A percentile compares a stretch with the other conserved stretches of the same genome.
Conservation (phyloP, 2,888 invertebrate genomes). For the Protophormia terraenovae region DNA sequence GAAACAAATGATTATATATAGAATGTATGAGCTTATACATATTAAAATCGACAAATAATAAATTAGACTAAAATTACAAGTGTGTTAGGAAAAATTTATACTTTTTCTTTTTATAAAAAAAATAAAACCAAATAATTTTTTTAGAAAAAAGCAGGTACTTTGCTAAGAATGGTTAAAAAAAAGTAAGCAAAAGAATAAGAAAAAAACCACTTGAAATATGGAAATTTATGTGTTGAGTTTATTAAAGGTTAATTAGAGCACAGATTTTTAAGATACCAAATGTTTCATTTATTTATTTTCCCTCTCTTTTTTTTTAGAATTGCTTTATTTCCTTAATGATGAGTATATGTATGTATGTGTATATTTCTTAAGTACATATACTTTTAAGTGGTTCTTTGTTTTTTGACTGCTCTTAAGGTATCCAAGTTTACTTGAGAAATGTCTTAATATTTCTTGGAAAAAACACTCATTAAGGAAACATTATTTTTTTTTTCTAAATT, state of each 20-base stretch:
- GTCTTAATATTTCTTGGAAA: background rate
- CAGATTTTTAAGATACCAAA: slow-evolving; percentile 42
- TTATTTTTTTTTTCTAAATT: background rate
- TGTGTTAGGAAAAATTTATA: background rate
- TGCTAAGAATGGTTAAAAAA: too few relatives aligned
- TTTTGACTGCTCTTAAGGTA: background rate
- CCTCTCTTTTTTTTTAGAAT: background rate
- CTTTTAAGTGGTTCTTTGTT: slow-evolving; percentile 27
- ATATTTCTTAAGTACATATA: background rate
- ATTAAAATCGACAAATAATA: background rate
- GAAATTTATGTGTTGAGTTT: slow-evolving; percentile 64
- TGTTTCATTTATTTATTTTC: background rate
- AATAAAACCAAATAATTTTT: background rate
- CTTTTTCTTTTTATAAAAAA: background rate
- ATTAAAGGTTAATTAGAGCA: slow-evolving; percentile 66
- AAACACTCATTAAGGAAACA: slow-evolving; percentile 12
- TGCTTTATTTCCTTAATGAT: background rate
- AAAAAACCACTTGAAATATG: slow-evolving; percentile 51
- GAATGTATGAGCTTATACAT: too few relatives aligned
- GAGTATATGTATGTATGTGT: background rate
- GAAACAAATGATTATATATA: too few relatives aligned
- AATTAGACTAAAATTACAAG: slow-evolving; percentile 7
- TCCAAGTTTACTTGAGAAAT: slow-evolving; percentile 40
- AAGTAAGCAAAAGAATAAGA: background rate
- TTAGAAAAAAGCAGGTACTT: slow-evolving; percentile 6